Evolutionary conservation across 2,888 invertebrate genomes (phyloP).

Genomic region (Drosophila vallismaia): DNA sequence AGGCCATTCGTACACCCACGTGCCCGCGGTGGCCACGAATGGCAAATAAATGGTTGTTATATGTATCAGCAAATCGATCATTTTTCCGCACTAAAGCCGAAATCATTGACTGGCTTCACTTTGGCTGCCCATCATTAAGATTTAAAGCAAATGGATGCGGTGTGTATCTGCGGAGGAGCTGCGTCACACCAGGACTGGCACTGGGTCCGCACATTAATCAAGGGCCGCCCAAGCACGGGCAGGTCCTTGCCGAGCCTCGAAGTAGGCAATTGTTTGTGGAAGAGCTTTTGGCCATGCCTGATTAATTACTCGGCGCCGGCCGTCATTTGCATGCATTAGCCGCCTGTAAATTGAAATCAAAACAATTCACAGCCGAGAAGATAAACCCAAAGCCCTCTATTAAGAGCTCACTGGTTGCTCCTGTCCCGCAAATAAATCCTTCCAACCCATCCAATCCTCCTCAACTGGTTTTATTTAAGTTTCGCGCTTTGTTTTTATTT

Average conservation of each 20-base stretch:
- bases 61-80: slow-evolving; percentile 43
- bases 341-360: slow-evolving; percentile 53
- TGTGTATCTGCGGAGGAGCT: slow-evolving; percentile 32
- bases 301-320: slow-evolving; percentile 50
- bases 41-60: slow-evolving; percentile 32
- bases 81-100: slow-evolving; percentile 36
- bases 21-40: slow-evolving; percentile 12
- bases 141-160: slow-evolving; percentile 28
- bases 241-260: slow-evolving; percentile 23
- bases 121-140: slow-evolving; percentile 10
- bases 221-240: slow-evolving; percentile 20
- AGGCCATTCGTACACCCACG: slow-evolving; percentile 35
- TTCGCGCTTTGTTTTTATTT: slow-evolving; percentile 69
- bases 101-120: slow-evolving; percentile 25
- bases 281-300: slow-evolving; percentile 40
- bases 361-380: slow-evolving; percentile 33
- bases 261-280: slow-evolving; percentile 28
- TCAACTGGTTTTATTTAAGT: slow-evolving; percentile 63
- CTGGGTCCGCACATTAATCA: slow-evolving; percentile 15
- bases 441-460: slow-evolving; percentile 8
- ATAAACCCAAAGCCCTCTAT: slow-evolving; percentile 45
- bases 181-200: slow-evolving; percentile 56
- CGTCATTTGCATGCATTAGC: slow-evolving; percentile 64
- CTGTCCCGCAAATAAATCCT: slow-evolving; percentile 29
- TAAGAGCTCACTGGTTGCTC: slow-evolving; percentile 20